These are phyloP conservation scores for Thera obeliscata DNA, from an alignment of 2,888 invertebrate genomes.

Conservation along the genomic window DNA sequence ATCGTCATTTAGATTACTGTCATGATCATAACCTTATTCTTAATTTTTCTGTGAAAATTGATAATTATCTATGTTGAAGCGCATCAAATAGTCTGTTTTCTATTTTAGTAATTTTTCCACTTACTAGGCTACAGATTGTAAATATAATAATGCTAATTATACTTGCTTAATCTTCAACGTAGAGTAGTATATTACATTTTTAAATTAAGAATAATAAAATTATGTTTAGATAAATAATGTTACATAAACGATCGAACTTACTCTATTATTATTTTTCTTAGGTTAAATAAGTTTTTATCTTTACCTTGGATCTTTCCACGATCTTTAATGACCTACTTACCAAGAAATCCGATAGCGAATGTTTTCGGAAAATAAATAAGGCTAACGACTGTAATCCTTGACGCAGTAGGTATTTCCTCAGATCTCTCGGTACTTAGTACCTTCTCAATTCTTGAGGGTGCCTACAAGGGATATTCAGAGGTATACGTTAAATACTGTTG, in stretches of 20 bases:
- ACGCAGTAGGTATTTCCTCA: too few relatives aligned
- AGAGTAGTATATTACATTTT: background rate
- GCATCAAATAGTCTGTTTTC: too few relatives aligned
- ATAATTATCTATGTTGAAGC: too few relatives aligned
- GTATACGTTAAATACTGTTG: too few relatives aligned
- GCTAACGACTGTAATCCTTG: background rate
- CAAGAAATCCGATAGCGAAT: background rate
- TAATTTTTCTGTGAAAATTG: background rate
- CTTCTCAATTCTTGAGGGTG: too few relatives aligned
- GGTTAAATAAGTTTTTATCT: background rate
- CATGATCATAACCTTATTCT: background rate
- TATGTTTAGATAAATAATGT: slow-evolving; percentile 4
- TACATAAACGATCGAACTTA: slow-evolving; percentile 22
- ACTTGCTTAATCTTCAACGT: slow-evolving; percentile 7
- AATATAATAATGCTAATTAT: background rate
- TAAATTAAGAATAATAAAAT: background rate
- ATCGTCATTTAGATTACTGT: background rate
- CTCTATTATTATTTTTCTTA: slow-evolving; percentile 1
- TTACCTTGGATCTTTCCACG: background rate
- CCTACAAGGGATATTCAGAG: too few relatives aligned
- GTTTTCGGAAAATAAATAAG: background rate
- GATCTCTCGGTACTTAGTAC: too few relatives aligned
- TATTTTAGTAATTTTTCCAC: too few relatives aligned
- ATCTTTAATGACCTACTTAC: background rate
- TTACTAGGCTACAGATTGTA: background rate